These are phyloP conservation scores for Orthonevra nobilis DNA, from an alignment of 2,888 invertebrate species.

Conservation along the genomic window DNA sequence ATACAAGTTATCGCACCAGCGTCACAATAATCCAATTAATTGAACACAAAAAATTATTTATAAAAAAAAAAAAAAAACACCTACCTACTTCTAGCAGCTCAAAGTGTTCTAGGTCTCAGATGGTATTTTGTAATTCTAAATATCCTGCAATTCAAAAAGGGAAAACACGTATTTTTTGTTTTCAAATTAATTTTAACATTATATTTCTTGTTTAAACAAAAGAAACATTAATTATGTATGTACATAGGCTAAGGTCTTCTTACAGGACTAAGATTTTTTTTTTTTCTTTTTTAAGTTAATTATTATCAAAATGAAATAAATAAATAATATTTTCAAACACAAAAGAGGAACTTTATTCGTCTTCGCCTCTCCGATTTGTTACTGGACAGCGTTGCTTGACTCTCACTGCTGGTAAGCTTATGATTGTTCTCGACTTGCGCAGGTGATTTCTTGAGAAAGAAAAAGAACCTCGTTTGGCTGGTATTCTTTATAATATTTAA, in stretches of 20 bases:
- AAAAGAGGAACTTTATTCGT: constrained; percentile 66
- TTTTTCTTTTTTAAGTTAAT: constrained; percentile 44
- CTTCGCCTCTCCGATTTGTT: constrained; percentile 62
- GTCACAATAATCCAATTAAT: constrained; percentile 35
- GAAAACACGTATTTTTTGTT: constrained; percentile 22
- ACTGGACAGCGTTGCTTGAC: constrained; percentile 37
- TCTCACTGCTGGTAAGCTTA: constrained; percentile 15
- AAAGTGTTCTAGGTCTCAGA: constrained; percentile 62
- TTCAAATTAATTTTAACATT: constrained; percentile 35
- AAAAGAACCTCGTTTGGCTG: not conserved
- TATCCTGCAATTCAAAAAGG: constrained; percentile 27
- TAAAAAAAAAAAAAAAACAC: constrained; percentile 12
- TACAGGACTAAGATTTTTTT: constrained; percentile 49
- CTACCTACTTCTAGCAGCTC: constrained; percentile 41
- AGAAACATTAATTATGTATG: constrained; percentile 25
- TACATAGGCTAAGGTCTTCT: constrained; percentile 59
- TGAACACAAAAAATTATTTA: not conserved
- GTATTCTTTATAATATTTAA: not conserved
- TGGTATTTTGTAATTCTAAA: constrained; percentile 50
- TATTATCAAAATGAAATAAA: constrained; percentile 43
- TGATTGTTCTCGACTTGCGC: constrained; percentile 2
- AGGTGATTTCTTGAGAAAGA: constrained; percentile 25
- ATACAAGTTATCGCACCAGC: constrained; percentile 37
- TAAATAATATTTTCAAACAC: constrained; percentile 66
- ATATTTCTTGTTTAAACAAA: constrained; percentile 46